phyloP scores from a whole-genome alignment of 2,113 vertebrate genomes.

The Dasypus novemcinctus region DNA sequence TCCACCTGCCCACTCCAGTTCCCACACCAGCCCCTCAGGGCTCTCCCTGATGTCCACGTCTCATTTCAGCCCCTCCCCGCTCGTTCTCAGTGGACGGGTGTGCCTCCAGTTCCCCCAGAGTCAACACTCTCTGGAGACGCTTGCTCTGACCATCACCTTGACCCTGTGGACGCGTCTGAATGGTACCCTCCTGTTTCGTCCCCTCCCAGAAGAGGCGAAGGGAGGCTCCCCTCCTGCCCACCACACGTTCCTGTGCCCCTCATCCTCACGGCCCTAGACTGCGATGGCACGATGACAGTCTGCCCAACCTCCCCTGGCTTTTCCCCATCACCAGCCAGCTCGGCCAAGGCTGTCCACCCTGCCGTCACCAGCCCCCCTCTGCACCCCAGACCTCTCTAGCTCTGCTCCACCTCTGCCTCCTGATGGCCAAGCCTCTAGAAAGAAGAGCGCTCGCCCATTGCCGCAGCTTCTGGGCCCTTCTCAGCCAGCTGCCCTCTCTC shows the following conservation, averaged over 20 bases:
- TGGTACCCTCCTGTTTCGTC: not conserved
- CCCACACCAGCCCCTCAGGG: not conserved
- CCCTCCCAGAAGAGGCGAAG: not conserved
- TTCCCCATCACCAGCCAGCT: not conserved
- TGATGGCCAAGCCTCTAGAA: not conserved
- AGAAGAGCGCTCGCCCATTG: not conserved
- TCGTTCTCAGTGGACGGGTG: not conserved
- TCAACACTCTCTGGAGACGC: not conserved
- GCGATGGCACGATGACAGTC: not conserved
- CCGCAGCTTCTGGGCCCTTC: not conserved
- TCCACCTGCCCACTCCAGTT: rapidly evolving
- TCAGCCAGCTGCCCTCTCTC: not conserved
- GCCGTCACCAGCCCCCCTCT: not conserved
- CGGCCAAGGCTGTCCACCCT: no score
- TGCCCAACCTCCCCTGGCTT: not conserved
- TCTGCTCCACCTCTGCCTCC: not conserved
- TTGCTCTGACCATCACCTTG: not conserved
- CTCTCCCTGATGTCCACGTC: not conserved
- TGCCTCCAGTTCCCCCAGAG: not conserved
- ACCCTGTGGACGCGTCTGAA: not conserved
- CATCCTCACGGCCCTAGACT: not conserved
- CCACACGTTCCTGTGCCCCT: not conserved
- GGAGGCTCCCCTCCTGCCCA: not conserved
- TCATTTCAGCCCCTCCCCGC: not conserved
- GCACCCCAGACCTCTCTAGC: not conserved